Evolutionary conservation across 2,888 invertebrate genomes (phyloP).

Genomic region (Metopia argyrocephala): DNA sequence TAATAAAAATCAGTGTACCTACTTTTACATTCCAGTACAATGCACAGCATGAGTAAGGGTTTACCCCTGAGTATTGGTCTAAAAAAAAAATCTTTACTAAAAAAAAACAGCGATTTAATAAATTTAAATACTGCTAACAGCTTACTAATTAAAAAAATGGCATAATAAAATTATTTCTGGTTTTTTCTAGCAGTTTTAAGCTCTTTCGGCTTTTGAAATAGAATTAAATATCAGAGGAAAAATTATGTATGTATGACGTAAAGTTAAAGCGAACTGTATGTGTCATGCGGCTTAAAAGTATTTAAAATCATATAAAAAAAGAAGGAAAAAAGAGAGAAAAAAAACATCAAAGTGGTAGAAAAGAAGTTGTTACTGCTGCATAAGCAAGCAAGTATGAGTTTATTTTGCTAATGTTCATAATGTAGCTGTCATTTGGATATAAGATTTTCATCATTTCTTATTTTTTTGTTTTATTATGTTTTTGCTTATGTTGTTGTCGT

Average conservation of each 20-base stretch:
- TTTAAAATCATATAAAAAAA: too few species aligned
- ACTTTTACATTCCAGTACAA: too few species aligned
- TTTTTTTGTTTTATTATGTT: background rate
- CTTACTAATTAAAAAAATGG: background rate
- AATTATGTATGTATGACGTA: background rate
- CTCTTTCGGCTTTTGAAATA: background rate
- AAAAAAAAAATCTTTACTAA: too few species aligned
- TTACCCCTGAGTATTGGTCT: too few species aligned
- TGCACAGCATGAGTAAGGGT: too few species aligned
- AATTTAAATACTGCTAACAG: too few species aligned
- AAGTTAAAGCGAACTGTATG: background rate
- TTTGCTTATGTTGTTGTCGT: constrained; percentile 45
- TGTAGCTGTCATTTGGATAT: constrained; percentile 55
- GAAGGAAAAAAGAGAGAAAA: too few species aligned
- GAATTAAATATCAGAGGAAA: background rate
- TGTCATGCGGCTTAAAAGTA: background rate
- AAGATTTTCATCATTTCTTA: constrained; percentile 17
- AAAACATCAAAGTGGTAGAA: background rate
- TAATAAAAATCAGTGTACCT: too few species aligned
- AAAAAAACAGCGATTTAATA: too few species aligned
- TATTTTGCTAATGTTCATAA: constrained; percentile 22
- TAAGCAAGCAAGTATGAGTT: background rate
- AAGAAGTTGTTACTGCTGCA: background rate
- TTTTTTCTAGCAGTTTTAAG: too few species aligned
- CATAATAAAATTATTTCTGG: background rate